These are phyloP conservation scores for Acrossocheilus wenchowensis DNA, from an alignment of 2,797 vertebrate genomes.

Conservation along the genomic window DNA sequence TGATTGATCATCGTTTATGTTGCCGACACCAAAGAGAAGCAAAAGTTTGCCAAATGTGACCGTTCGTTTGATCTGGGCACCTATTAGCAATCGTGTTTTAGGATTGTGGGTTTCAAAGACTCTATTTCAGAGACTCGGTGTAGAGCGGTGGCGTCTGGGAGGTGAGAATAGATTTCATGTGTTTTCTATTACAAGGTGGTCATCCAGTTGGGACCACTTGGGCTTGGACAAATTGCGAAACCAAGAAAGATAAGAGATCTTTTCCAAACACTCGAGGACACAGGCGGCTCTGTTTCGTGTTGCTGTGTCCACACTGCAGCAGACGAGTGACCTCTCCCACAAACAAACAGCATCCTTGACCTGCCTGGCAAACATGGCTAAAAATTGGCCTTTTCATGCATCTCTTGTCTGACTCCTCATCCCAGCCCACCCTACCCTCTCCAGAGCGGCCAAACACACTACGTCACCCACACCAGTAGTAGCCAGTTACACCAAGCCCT, in stretches of 20 bases:
- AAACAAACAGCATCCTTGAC: slow-evolving; percentile 62
- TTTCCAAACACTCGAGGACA: slow-evolving; percentile 33
- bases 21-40: slow-evolving; percentile 16
- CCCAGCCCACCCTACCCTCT: slow-evolving; percentile 19
- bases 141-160: neutral
- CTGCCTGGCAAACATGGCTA: slow-evolving; percentile 51
- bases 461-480: slow-evolving; percentile 21
- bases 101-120: neutral
- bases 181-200: slow-evolving; percentile 4
- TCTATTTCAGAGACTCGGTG: neutral
- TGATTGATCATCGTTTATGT: slow-evolving; percentile 51
- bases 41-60: slow-evolving; percentile 35
- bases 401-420: slow-evolving; percentile 54
- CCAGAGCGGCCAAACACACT: slow-evolving; percentile 45
- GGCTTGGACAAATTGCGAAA: slow-evolving; percentile 40
- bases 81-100: slow-evolving; percentile 16
- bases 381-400: slow-evolving; percentile 53
- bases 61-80: slow-evolving; percentile 27
- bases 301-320: slow-evolving; percentile 29
- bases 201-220: slow-evolving; percentile 20
- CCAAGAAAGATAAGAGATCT: slow-evolving; percentile 45
- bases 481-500: slow-evolving; percentile 30
- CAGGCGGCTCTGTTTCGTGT: slow-evolving; percentile 4
- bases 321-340: slow-evolving; percentile 53
- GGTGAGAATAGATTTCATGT: slow-evolving; percentile 28